These are phyloP conservation scores for Temnopleurus reevesii DNA, from an alignment of 53 echinoderm and acorn worm species.

Conservation along the genomic window DNA sequence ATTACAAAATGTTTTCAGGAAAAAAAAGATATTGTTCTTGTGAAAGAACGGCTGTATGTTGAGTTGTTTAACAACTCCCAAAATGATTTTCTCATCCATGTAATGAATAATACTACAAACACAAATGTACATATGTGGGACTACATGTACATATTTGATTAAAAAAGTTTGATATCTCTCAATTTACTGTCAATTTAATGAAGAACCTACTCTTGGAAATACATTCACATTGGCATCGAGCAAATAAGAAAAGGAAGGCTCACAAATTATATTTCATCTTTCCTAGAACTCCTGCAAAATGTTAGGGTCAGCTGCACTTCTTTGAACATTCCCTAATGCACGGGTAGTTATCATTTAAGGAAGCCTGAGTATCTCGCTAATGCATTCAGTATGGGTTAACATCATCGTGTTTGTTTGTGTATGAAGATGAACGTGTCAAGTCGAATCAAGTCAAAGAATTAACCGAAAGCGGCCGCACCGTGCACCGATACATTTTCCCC, in stretches of 20 bases:
- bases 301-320: slow-evolving; percentile 4
- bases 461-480: neutral
- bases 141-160: too few species aligned
- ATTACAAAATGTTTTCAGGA: too few species aligned
- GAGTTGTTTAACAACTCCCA: too few species aligned
- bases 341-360: slow-evolving; percentile 2
- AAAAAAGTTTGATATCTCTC: too few species aligned
- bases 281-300: neutral
- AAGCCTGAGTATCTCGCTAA: slow-evolving; percentile 16
- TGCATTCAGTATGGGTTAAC: slow-evolving; percentile 26
- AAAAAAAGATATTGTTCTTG: neutral
- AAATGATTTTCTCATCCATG: too few species aligned
- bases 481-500: neutral
- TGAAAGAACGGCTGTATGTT: too few species aligned
- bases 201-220: too few species aligned
- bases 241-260: neutral
- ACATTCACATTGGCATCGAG: too few species aligned
- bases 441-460: slow-evolving; percentile 21
- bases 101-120: too few species aligned
- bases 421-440: neutral
- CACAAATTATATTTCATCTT: too few species aligned
- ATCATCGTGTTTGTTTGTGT: slow-evolving; percentile 24
- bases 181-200: too few species aligned
- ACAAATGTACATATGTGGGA: too few species aligned
- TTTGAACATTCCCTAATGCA: neutral